These are phyloP conservation scores for Oryzias melastigma DNA, from an alignment of 2,113 vertebrate species.

Conservation along the genomic window DNA sequence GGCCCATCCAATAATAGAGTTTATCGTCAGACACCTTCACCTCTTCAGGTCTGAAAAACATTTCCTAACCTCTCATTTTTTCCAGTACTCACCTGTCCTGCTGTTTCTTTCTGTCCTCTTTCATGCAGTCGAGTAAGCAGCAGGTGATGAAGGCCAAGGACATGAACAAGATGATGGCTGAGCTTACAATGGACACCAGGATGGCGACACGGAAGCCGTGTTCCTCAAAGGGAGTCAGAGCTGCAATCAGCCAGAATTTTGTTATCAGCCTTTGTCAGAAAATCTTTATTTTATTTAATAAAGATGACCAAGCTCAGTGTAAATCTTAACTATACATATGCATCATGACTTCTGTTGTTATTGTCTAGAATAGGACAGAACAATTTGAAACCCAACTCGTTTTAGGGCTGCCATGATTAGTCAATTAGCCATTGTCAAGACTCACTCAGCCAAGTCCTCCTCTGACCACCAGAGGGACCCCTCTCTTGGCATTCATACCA, in stretches of 20 bases:
- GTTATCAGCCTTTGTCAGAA: background rate
- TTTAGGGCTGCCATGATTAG: too few species aligned
- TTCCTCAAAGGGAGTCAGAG: slow-evolving; percentile 74
- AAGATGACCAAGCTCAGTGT: too few species aligned
- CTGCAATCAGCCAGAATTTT: slow-evolving; percentile 64
- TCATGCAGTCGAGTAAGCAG: slow-evolving; percentile 85
- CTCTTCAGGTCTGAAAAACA: background rate
- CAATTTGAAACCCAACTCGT: too few species aligned
- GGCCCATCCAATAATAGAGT: too few species aligned
- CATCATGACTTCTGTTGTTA: too few species aligned
- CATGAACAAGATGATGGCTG: slow-evolving; percentile 88
- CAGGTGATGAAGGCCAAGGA: slow-evolving; percentile 90
- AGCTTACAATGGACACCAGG: slow-evolving; percentile 86
- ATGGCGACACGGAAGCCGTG: slow-evolving; percentile 89
- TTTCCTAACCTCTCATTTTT: background rate
- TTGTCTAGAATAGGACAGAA: too few species aligned
- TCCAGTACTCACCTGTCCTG: slow-evolving; percentile 41
- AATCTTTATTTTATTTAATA: too few species aligned
- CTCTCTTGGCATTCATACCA: too few species aligned
- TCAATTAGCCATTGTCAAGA: too few species aligned
- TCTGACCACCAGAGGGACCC: too few species aligned
- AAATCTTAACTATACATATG: too few species aligned
- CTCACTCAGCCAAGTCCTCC: too few species aligned
- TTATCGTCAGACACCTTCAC: background rate
- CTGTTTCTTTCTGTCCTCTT: slow-evolving; percentile 75